Base-by-base conservation (phyloP, 2,888 invertebrate species). In the Orchesellides sinensis region DNA sequence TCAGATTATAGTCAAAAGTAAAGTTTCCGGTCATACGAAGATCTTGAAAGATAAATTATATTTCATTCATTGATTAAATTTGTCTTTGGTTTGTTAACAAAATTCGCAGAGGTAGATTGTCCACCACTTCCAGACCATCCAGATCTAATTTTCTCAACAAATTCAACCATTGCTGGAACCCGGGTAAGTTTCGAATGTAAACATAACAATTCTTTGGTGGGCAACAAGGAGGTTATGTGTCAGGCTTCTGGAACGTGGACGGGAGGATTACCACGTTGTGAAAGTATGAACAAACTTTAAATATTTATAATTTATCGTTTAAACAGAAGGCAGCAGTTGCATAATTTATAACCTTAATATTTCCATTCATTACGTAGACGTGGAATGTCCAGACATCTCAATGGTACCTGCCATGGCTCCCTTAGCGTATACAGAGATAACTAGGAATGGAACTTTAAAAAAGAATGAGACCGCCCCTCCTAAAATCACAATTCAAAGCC, bases 181-280 rank as follows among this genome's bases (percentile, higher is more conserved):
- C 93, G 93, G 89, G 93, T 96, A 65, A 91, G 92, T 80, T 94
- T 96, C 90, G 93, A 93, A 27, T 96, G 96, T 89, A 93, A 93
- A 14, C 95, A 95, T 88, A 95, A 96, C 2, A 95, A 95, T 89
- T 93, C 95, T 0, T 90, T 96, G 61, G 93, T 96, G 73, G 96
- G 96, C 1, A 92, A 94, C 1, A 92, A 93, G 1, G 93, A 94
- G 88, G 92, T 95, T 25, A 90, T 91, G 61, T 96, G 96, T 89
- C 90, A 95, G 19, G 95, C 96, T 0, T 95, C 95, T 25, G 96
- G 95, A 25, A 95, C 95, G 89, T 96, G 96, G 96, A 95, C 95
- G 88, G 93, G 94, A 0, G 94, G 94, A 1, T 91, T 95, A 83
- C 96, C 96, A 5, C 93, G 95, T 52, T 96, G 96, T 90, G 95